A percentile compares a stretch with the other conserved stretches of the same genome.
phyloP scores from a whole-genome alignment of 2,113 vertebrate species.

The Sprattus sprattus region DNA sequence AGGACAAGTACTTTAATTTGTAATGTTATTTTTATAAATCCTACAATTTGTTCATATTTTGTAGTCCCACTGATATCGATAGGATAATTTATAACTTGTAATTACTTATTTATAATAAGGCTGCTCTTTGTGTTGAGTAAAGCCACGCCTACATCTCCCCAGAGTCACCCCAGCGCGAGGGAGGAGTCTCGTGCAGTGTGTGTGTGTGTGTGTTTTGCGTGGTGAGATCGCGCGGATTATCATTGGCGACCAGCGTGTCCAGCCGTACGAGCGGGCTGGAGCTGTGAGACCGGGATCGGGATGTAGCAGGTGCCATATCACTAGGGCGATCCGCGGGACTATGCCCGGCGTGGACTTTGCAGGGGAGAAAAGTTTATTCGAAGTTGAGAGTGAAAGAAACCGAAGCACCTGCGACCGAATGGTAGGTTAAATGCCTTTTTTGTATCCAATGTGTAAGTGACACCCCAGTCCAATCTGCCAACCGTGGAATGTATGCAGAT shows the following conservation, averaged over 20 bases:
- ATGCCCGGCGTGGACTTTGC: slow-evolving; percentile 45
- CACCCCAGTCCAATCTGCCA: neutral
- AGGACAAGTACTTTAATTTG: neutral
- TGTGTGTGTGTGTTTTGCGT: neutral
- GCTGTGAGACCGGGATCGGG: neutral
- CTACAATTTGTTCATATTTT: neutral
- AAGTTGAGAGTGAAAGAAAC: slow-evolving; percentile 40
- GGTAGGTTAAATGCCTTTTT: slow-evolving; percentile 56
- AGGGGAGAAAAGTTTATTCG: slow-evolving; percentile 60
- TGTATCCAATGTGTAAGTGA: neutral
- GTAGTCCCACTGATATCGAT: neutral
- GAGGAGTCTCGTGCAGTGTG: slow-evolving; percentile 1
- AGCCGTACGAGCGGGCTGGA: neutral
- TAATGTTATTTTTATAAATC: neutral
- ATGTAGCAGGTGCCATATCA: slow-evolving; percentile 15
- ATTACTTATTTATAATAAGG: neutral
- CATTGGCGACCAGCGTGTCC: neutral
- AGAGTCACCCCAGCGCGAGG: slow-evolving; percentile 14
- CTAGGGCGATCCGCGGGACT: slow-evolving; percentile 41
- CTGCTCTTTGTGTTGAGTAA: neutral
- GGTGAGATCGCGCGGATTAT: neutral
- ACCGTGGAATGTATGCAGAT: slow-evolving; percentile 3
- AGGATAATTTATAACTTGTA: neutral
- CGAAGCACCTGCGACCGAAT: slow-evolving; percentile 43
- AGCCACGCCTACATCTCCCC: neutral